Evolutionary conservation across 2,113 vertebrate genomes (phyloP), one percentile per base, ranked within the genome.

Genomic region (Microtus montanus): DNA sequence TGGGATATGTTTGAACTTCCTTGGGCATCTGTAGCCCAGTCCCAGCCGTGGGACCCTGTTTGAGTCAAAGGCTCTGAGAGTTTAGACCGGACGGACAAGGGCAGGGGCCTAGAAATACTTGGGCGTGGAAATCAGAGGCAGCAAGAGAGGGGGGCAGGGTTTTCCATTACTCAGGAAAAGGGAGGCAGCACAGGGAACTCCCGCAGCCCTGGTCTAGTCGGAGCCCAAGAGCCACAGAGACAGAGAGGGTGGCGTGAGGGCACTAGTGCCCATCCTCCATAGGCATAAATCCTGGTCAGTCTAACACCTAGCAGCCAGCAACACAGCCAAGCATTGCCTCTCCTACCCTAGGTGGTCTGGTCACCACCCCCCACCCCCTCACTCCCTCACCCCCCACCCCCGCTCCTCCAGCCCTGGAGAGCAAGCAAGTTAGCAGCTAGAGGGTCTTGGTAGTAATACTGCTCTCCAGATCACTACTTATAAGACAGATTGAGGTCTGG

Each of bases 1-100:
- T n/a, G 58, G 80, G 91, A 94, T 73, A 73, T 7, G 26, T 89
- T 38, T 9, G 86, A 90, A 97, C 97, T 95, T 97, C 92, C n/a
- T 20, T 64, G 75, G 74, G 91, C 17, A 2, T 54, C 49, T 73
- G 68, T 20, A 7, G 35, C 49, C 49, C 66, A 54, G 33, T 19
- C 85, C 33, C 44, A 41, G 68, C 35, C 24, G 0, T 8, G 79
- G 90, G 20, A 41, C 58, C 64, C 63, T 13, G 26, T 12, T 63
- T 14, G 52, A 78, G 47, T 74, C 90, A 80, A 54, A 93, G 73
- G 5, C 44, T 58, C 64, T 15, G 19, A 47, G 17, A 92, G 38
- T 75, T 75, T 68, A 33, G 64, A 58, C 8, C 5, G 26, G n/a
- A n/a, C 35, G 7, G 35, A 26, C 49, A 47, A 58, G 26, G 17